These are phyloP conservation scores for Anthrax anthrax DNA, from an alignment of 2,888 invertebrate genomes.

Conservation along the genomic window DNA sequence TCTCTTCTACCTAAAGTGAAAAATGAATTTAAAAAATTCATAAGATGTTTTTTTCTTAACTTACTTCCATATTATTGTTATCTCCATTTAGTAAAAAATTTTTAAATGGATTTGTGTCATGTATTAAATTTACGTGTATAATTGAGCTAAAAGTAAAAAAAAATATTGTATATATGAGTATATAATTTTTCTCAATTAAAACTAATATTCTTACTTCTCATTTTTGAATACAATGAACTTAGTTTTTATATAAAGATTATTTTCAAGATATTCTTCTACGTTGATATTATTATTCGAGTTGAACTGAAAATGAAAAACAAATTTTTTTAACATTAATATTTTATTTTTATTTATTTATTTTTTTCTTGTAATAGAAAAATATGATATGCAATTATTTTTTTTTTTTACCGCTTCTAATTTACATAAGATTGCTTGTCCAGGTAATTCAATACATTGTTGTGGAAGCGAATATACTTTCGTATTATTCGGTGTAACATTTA, in stretches of 20 bases:
- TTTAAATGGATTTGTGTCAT: slow-evolving; percentile 1
- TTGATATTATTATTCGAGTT: neutral
- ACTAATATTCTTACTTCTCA: neutral
- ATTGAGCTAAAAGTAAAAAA: neutral
- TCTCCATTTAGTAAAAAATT: neutral
- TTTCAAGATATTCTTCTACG: slow-evolving; percentile 3
- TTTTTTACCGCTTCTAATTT: slow-evolving; percentile 8
- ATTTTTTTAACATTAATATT: too few species aligned
- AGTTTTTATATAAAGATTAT: slow-evolving; percentile 7
- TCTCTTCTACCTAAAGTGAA: too few species aligned
- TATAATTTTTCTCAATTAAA: neutral
- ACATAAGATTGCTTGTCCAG: slow-evolving; percentile 8
- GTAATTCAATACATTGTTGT: neutral
- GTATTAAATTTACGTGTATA: neutral
- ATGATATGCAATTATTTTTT: too few species aligned
- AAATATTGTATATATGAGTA: too few species aligned
- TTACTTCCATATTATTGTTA: too few species aligned
- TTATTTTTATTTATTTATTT: too few species aligned
- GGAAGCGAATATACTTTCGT: slow-evolving; percentile 5
- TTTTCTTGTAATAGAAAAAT: too few species aligned
- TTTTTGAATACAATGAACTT: slow-evolving; percentile 4
- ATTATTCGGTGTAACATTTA: slow-evolving; percentile 2
- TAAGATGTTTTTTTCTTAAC: too few species aligned
- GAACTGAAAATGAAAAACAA: too few species aligned
- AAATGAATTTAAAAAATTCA: too few species aligned